phyloP scores from a whole-genome alignment of 2,113 vertebrate genomes.

The Numida meleagris region DNA sequence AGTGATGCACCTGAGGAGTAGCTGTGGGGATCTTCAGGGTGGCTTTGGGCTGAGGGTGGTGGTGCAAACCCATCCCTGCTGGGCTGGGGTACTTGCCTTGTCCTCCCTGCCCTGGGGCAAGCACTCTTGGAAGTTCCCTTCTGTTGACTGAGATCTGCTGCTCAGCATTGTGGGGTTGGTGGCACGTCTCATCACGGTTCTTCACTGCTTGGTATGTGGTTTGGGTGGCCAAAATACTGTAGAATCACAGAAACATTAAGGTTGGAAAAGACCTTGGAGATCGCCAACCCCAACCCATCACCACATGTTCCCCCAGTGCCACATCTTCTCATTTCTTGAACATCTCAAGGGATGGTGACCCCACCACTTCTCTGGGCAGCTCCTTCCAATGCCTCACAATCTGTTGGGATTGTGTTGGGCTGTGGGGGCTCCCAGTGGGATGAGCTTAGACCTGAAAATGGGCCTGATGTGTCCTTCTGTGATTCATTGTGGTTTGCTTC shows the following conservation, averaged over 20 bases:
- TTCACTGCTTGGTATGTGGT: fast-evolving
- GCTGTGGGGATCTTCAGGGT: background rate
- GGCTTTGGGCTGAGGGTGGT: background rate
- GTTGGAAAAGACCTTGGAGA: no score
- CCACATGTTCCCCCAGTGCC: no score
- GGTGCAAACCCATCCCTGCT: background rate
- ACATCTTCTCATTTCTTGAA: no score
- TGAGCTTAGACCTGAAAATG: background rate
- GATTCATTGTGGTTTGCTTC: background rate
- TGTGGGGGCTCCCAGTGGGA: background rate
- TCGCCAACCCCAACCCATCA: no score
- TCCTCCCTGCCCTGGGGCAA: background rate
- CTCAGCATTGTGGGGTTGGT: fast-evolving
- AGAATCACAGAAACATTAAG: no score
- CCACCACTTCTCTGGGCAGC: no score
- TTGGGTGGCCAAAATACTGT: background rate
- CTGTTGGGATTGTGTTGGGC: no score
- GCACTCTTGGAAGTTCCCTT: background rate
- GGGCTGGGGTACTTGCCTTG: background rate
- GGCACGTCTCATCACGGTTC: fast-evolving
- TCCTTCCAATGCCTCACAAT: no score
- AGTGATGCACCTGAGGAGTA: background rate
- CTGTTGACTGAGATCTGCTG: background rate
- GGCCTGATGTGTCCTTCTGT: fast-evolving
- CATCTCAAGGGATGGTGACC: no score